Conservation (phyloP, 2,888 invertebrate species). For the Leucophora obtusa region DNA sequence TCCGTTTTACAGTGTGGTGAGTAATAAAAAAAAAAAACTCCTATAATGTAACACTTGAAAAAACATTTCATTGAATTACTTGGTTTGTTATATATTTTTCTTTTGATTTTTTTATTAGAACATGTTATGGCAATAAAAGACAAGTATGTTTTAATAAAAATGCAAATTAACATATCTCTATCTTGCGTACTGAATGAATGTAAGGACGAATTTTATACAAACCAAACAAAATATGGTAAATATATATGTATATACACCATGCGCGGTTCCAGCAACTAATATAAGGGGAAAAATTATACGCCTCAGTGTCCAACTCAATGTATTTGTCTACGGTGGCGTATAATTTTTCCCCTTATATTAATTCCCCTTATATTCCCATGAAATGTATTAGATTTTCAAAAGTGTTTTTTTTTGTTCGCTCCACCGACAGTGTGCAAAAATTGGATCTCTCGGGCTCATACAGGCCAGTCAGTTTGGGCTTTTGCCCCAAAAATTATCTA, state of each 20-base stretch:
- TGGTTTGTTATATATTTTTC: constrained; percentile 5
- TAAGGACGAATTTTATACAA: background rate
- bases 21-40: background rate
- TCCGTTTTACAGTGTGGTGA: background rate
- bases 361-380: no score
- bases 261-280: no score
- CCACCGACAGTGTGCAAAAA: no score
- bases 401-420: no score
- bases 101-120: constrained; percentile 4
- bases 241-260: background rate
- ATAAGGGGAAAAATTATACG: no score
- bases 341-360: no score
- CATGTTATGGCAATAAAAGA: constrained; percentile 25
- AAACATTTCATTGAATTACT: background rate
- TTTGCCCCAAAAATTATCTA: no score
- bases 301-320: no score
- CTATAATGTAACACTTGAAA: background rate
- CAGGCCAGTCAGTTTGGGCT: no score
- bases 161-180: constrained; percentile 40
- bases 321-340: no score
- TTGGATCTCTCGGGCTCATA: no score
- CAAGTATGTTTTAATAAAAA: constrained; percentile 33
- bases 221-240: constrained; percentile 10
- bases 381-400: no score
- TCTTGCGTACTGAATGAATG: constrained; percentile 20